phyloP scores from a whole-genome alignment of 2,888 invertebrate genomes.

The Volucella inflata region DNA sequence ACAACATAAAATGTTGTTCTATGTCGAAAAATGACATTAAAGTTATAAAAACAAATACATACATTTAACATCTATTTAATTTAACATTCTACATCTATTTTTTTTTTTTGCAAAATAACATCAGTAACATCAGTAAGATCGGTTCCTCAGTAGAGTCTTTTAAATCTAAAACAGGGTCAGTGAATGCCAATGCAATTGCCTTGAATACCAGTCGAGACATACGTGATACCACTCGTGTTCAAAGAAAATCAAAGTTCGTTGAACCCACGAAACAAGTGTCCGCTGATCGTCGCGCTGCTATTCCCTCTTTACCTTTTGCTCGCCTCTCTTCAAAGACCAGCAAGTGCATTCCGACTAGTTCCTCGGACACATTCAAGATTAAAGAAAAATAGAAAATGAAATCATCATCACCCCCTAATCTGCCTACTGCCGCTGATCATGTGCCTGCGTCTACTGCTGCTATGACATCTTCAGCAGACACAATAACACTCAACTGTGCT shows the following conservation, averaged over 20 bases:
- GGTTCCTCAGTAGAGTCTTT: neutral
- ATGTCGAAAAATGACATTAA: neutral
- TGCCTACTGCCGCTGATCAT: too few species aligned
- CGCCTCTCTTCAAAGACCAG: neutral
- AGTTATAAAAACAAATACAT: neutral
- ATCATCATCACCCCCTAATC: too few species aligned
- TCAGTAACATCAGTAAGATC: neutral
- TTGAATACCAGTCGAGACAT: neutral
- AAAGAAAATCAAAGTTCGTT: neutral
- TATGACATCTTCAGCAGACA: too few species aligned
- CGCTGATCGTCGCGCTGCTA: neutral
- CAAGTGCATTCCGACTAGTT: too few species aligned
- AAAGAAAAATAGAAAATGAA: too few species aligned
- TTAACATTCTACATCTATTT: too few species aligned
- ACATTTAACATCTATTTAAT: neutral
- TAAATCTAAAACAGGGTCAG: neutral
- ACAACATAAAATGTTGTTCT: neutral
- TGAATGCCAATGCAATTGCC: neutral
- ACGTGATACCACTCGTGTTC: constrained; percentile 3
- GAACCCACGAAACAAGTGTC: neutral
- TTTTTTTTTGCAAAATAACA: neutral
- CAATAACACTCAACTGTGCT: too few species aligned
- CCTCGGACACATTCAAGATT: too few species aligned
- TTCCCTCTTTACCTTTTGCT: too few species aligned
- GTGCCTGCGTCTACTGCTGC: too few species aligned